phyloP scores from a whole-genome alignment of 2,113 vertebrate genomes.

The Stigmatopora nigra region DNA sequence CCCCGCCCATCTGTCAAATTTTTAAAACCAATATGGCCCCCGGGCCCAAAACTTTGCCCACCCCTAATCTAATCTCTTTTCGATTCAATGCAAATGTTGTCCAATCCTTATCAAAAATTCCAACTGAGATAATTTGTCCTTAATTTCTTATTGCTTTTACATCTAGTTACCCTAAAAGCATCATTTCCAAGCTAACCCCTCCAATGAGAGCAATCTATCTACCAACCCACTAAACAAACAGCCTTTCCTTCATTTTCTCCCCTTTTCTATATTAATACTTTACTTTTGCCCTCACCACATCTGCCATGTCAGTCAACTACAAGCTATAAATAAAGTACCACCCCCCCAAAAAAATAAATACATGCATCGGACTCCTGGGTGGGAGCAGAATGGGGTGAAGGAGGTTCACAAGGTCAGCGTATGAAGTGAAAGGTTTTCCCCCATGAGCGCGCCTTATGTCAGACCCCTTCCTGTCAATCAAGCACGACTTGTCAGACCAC shows the following conservation, averaged over 20 bases:
- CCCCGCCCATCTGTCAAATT: too few species aligned
- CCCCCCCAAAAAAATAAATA: not conserved
- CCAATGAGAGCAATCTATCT: not conserved
- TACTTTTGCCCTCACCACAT: conserved; percentile 16
- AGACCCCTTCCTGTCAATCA: conserved; percentile 43
- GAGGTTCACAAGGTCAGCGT: conserved; percentile 45
- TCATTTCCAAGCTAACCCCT: too few species aligned
- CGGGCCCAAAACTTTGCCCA: too few species aligned
- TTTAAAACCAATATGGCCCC: too few species aligned
- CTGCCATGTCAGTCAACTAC: conserved; percentile 33
- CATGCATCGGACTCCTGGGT: conserved; percentile 30
- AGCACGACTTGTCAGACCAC: conserved; percentile 21
- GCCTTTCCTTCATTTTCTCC: not conserved
- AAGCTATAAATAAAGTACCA: conserved; percentile 34
- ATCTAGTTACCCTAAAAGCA: too few species aligned
- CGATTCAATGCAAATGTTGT: too few species aligned
- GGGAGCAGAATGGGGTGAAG: conserved; percentile 29
- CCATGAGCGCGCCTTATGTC: conserved; percentile 48
- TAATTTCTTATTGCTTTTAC: too few species aligned
- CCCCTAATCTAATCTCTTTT: too few species aligned
- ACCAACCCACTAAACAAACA: not conserved
- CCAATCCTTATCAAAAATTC: too few species aligned
- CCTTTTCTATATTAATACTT: not conserved
- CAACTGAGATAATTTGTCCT: too few species aligned
- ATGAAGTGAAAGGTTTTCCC: conserved; percentile 50